A percentile compares a stretch with the other conserved stretches of the same genome.
phyloP scores from a whole-genome alignment of 2,113 vertebrate species.

The Spizaetus ornatus region DNA sequence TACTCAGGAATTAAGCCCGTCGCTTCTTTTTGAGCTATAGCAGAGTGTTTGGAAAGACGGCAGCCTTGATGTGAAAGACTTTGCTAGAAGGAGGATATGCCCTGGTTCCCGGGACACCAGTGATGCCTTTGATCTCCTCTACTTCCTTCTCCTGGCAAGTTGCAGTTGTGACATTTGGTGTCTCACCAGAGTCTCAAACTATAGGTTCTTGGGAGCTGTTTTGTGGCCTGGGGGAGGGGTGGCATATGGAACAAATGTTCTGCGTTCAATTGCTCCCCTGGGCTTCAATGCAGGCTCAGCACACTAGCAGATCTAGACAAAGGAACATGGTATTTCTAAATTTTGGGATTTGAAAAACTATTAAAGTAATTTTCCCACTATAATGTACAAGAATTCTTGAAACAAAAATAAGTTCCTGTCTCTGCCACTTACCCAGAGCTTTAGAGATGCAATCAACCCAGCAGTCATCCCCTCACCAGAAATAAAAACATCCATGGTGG shows the following conservation, averaged over 20 bases:
- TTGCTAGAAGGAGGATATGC: background rate
- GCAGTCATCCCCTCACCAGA: background rate
- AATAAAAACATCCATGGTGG: slow-evolving; percentile 35
- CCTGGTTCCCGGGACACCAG: background rate
- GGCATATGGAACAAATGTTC: slow-evolving; percentile 59
- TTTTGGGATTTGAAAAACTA: background rate
- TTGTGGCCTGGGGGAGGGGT: slow-evolving; percentile 17
- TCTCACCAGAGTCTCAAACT: background rate
- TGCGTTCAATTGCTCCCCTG: background rate
- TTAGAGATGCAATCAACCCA: slow-evolving; percentile 15
- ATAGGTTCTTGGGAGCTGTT: slow-evolving; percentile 3
- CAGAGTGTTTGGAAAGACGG: background rate
- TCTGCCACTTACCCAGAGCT: slow-evolving; percentile 22
- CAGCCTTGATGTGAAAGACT: background rate
- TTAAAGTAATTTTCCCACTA: slow-evolving; percentile 29
- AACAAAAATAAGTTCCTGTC: slow-evolving; percentile 18
- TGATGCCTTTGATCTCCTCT: background rate
- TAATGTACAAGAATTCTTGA: slow-evolving; percentile 11
- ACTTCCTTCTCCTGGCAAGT: background rate
- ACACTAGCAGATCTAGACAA: slow-evolving; percentile 25
- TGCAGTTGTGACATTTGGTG: slow-evolving; percentile 30
- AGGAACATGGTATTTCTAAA: slow-evolving; percentile 37
- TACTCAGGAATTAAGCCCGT: background rate
- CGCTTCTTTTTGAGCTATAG: background rate
- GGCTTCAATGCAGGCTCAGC: slow-evolving; percentile 6